phyloP scores from a whole-genome alignment of 2,113 vertebrate genomes.

The Catharus fuscescens region DNA sequence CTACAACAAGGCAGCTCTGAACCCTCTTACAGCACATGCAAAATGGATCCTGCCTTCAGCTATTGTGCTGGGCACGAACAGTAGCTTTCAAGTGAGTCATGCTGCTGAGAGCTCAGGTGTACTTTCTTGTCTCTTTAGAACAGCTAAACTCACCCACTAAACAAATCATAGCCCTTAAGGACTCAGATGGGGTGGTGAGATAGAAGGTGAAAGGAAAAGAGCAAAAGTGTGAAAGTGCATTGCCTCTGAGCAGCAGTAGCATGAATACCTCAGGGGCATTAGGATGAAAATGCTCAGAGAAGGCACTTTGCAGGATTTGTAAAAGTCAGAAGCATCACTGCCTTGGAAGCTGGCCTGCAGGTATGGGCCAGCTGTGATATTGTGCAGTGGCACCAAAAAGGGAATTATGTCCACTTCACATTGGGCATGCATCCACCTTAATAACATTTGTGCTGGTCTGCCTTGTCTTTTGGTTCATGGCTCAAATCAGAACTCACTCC shows the following conservation, averaged over 20 bases:
- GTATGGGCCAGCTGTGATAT: not conserved
- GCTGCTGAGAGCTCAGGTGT: not conserved
- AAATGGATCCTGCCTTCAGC: not conserved
- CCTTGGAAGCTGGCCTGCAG: not conserved
- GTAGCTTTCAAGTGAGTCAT: not conserved
- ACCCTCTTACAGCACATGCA: not conserved
- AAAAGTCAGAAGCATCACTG: not conserved
- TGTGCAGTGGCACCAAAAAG: not conserved
- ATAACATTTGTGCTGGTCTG: not conserved
- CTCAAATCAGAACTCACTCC: not conserved
- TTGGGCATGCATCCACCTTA: not conserved
- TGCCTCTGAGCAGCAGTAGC: not conserved
- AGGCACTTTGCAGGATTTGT: not conserved
- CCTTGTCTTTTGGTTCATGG: not conserved
- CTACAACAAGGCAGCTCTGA: not conserved
- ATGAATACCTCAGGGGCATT: not conserved
- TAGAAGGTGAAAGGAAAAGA: not conserved
- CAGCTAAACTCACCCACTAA: not conserved
- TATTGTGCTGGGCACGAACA: not conserved
- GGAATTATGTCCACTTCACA: not conserved
- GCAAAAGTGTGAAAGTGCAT: not conserved
- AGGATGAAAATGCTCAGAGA: not conserved
- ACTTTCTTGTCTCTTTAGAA: slow-evolving; percentile 10
- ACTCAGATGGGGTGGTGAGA: not conserved
- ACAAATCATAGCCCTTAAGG: not conserved